Evolutionary conservation across 2,113 vertebrate species (phyloP).

Genomic region (Rhinoptilus africanus): DNA sequence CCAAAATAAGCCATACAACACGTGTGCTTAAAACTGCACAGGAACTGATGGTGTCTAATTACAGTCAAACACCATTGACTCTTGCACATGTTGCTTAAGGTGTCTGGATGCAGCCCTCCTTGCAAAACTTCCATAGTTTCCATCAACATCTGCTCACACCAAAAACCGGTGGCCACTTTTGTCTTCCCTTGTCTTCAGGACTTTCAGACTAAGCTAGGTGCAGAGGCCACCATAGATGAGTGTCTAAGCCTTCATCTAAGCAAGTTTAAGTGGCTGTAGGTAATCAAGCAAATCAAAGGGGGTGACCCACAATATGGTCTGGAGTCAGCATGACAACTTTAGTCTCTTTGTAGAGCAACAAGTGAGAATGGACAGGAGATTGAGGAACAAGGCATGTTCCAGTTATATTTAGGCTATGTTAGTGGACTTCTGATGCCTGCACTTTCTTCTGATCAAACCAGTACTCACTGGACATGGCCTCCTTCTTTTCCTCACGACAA

Average conservation of each 20-base stretch:
- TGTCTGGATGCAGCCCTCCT: not conserved
- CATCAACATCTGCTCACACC: not conserved
- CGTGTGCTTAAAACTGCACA: not conserved
- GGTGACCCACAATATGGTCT: not conserved
- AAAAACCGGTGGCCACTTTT: not conserved
- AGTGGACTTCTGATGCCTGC: not conserved
- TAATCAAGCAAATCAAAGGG: not conserved
- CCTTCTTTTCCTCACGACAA: not conserved
- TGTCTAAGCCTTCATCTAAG: not conserved
- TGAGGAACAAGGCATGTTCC: not conserved
- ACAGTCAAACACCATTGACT: not conserved
- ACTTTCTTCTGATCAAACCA: not conserved
- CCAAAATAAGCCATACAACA: not conserved
- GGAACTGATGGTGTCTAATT: not conserved
- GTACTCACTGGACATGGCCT: accelerated
- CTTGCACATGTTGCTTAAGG: not conserved
- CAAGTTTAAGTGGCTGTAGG: not conserved
- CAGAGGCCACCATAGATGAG: not conserved
- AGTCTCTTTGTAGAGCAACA: not conserved
- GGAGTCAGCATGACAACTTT: not conserved
- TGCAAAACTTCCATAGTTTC: not conserved
- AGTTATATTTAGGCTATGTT: not conserved
- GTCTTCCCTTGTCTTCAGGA: not conserved
- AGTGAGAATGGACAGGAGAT: not conserved
- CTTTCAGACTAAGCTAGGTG: not conserved